phyloP scores from a whole-genome alignment of 2,888 invertebrate species.

The Lacanobia wlatinum region DNA sequence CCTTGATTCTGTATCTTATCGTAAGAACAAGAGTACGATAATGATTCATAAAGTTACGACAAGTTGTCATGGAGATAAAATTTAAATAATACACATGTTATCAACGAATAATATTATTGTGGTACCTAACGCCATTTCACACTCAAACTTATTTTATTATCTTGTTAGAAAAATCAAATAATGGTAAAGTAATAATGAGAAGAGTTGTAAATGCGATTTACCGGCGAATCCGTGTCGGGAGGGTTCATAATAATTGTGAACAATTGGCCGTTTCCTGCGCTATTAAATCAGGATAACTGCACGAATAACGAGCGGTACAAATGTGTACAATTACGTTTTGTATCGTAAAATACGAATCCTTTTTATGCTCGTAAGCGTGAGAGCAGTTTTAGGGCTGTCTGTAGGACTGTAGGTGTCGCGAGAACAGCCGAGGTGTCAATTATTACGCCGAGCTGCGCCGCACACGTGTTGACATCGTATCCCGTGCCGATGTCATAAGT shows the following conservation, averaged over 20 bases:
- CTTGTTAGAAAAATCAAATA: constrained; percentile 13
- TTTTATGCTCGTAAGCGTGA: constrained; percentile 57
- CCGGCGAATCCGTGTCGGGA: constrained; percentile 43
- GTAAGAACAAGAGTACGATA: constrained; percentile 44
- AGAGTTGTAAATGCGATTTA: constrained; percentile 36
- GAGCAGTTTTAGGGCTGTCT: constrained; percentile 19
- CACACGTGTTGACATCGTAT: constrained; percentile 48
- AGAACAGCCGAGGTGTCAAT: constrained; percentile 43
- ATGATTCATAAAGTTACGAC: constrained; percentile 42
- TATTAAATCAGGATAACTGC: constrained; percentile 68
- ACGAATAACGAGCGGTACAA: constrained; percentile 55
- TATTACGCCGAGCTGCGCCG: constrained; percentile 46
- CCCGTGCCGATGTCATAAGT: constrained; percentile 43
- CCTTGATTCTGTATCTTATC: constrained; percentile 59
- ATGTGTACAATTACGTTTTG: constrained; percentile 63
- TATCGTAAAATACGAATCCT: constrained; percentile 61
- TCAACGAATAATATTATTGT: constrained; percentile 37
- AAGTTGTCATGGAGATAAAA: constrained; percentile 53
- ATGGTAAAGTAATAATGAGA: constrained; percentile 19
- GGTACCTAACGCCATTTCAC: neutral
- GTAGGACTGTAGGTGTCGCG: constrained; percentile 25
- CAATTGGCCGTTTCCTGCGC: constrained; percentile 66
- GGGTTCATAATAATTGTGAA: constrained; percentile 65
- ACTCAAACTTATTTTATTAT: neutral
- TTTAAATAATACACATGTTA: constrained; percentile 29